Evolutionary conservation across 2,113 vertebrate genomes (phyloP), one percentile per base, ranked within the genome.

Genomic region (Pomatostomus ruficeps): DNA sequence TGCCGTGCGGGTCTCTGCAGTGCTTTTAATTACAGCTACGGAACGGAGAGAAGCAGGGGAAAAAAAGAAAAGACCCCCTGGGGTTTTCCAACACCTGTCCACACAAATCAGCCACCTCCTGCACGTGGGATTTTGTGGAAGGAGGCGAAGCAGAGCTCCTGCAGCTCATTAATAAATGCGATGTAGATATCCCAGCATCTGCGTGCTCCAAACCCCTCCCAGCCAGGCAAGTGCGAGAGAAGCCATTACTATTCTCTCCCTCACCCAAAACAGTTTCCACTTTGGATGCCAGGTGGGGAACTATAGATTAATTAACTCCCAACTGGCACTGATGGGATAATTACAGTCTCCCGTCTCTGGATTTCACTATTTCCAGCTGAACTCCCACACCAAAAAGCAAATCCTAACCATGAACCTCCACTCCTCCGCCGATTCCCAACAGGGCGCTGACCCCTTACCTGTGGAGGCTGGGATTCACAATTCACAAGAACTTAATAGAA

Each of bases 271-370:
- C 61, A 90, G 77, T 90, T 92, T 85, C 92, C 63, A 83, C 88
- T 91, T 89, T 49, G 93, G 79, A 91, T 94, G 94, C 91, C 88
- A 89, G 94, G 95, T 92, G 95, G 79, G 83, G 77, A 96, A 93
- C 79, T 95, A 94, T 81, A 94, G 95, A 94, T 96, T 95, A 97
- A 97, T 96, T 96, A 97, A 79, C 70, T 97, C 88, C 83, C 93
- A 93, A 95, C 72, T 90, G 89, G 95, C 95, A 92, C 21, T 80
- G 82, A 97, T 67, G 76, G 91, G 81, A 97, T 87, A 93, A 95
- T 97, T 95, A 88, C 42, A 91, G 79, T 94, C 48, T 66, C 82
- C 91, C 65, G 31, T 66, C 96, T 95, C 92, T 76, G 77, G 40
- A 36, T 96, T 95, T 96, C 93, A 48, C 87, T 52, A 38, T 78